Evolutionary conservation across 2,888 invertebrate genomes (phyloP).

Genomic region (Timema podura): DNA sequence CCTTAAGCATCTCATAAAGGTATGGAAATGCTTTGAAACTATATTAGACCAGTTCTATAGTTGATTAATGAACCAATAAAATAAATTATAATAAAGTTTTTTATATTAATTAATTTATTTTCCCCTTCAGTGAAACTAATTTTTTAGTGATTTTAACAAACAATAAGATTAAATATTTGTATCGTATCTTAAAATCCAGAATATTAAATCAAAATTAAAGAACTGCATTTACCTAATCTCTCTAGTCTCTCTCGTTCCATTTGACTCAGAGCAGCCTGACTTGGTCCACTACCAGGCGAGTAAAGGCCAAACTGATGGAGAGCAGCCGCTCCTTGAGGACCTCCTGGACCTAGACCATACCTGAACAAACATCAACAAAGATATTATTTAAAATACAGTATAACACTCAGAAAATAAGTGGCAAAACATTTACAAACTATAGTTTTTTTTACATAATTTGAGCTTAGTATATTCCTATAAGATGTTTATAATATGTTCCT

Average conservation of each 20-base stretch:
- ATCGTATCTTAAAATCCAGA: not conserved
- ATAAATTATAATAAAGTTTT: too few relatives aligned
- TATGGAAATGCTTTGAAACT: too few relatives aligned
- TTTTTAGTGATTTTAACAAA: not conserved
- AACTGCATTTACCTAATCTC: constrained; percentile 62
- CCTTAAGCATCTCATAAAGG: too few relatives aligned
- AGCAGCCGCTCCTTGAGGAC: constrained; percentile 43
- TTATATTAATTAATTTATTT: too few relatives aligned
- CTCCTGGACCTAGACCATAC: constrained; percentile 43
- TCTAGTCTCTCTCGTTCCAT: constrained; percentile 85
- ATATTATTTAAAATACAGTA: not conserved
- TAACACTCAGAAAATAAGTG: not conserved
- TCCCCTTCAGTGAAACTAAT: too few relatives aligned
- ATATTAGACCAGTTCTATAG: too few relatives aligned
- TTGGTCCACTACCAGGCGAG: constrained; percentile 38
- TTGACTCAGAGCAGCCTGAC: constrained; percentile 59
- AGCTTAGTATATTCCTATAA: not conserved
- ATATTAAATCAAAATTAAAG: not conserved
- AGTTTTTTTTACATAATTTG: not conserved
- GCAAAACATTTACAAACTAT: not conserved
- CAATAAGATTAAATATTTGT: not conserved
- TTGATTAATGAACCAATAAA: too few relatives aligned
- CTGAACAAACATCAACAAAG: constrained; percentile 30
- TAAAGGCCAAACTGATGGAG: constrained; percentile 69
- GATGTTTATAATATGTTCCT: too few relatives aligned